A percentile compares a stretch with the other conserved stretches of the same genome.
These are phyloP conservation scores for Rhinella marina DNA, from an alignment of 2,797 vertebrate genomes.

Conservation along the genomic window DNA sequence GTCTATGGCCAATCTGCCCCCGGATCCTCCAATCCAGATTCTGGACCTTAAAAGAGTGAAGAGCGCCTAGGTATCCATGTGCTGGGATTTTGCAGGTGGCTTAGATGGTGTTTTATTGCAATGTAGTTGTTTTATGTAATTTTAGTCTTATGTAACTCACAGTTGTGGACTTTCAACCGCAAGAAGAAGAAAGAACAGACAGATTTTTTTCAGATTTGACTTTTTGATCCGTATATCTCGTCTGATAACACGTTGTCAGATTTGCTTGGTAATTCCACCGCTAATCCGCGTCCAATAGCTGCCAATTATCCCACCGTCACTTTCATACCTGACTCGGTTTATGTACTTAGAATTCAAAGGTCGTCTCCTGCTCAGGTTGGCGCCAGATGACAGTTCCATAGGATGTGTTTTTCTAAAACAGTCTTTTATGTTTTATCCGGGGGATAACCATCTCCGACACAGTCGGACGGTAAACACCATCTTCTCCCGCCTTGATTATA, in stretches of 20 bases:
- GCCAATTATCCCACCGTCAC: background rate
- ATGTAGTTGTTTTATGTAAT: too few relatives aligned
- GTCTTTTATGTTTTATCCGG: slow-evolving; percentile 9
- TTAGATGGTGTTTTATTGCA: background rate
- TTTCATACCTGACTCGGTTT: slow-evolving; percentile 19
- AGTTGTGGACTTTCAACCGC: background rate
- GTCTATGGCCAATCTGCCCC: too few relatives aligned
- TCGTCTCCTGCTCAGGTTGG: background rate
- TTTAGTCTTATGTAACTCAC: too few relatives aligned
- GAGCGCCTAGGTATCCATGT: background rate
- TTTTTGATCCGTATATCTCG: background rate
- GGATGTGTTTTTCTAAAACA: slow-evolving; percentile 24
- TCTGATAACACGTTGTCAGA: background rate
- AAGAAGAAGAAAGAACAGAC: background rate
- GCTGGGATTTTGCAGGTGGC: background rate
- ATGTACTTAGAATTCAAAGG: slow-evolving; percentile 31
- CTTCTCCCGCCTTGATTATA: slow-evolving; percentile 30
- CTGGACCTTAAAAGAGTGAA: background rate
- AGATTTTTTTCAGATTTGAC: background rate
- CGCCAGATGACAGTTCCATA: slow-evolving; percentile 34
- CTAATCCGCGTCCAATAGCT: slow-evolving; percentile 12
- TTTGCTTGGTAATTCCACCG: background rate
- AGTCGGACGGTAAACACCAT: slow-evolving; percentile 27
- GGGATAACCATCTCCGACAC: slow-evolving; percentile 13
- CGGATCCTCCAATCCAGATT: background rate